Base-by-base conservation (phyloP, 2,888 invertebrate species). In the Argyresthia albistria region DNA sequence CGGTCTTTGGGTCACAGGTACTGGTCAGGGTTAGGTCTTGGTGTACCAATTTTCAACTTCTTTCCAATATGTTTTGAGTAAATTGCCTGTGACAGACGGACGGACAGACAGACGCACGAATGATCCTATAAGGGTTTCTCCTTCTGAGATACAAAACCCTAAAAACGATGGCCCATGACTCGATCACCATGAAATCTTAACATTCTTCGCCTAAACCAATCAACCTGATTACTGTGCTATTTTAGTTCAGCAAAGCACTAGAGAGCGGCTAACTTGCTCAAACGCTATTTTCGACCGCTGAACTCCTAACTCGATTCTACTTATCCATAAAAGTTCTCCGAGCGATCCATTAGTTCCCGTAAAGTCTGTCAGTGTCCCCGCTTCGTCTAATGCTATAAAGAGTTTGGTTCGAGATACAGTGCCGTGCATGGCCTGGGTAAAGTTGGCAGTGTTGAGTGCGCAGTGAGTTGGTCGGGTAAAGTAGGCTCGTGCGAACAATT, bases 241-340 rank as follows among this genome's bases (percentile, higher is more conserved):
- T 67, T 64, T 59, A 64, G 62, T 64, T 61, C 59, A 8, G 39
- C 66, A 67, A 67, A 66, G 66, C 66, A 66, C 68, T 62, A 57
- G 65, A 68, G 67, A 63, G 64, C 50, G 49, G 55, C 51, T 54
- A 48, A 57, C 56, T 56, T 49, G 52, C 68, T 68, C 68, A 69
- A 72, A 70, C 64, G 66, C 71, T 79, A 80, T 80, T 80, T 79
- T 72, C 66, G 71, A 74, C 70, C 14, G 48, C 46, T 68, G 64
- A 65, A 66, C 70, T 69, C 43, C 63, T 76, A 83, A 82, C 80
- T 79, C 66, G 61, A 76, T 80, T 77, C 69, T 74, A 76, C 74
- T 81, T 77, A 83, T 80, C 76, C 67, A 76, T 75, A 79, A 80
- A 82, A 83, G 80, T 84, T 82, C 60, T 57, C 58, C 74, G 69